A percentile compares a stretch with the other conserved stretches of the same genome.
These are phyloP conservation scores for Baccha elongata DNA, from an alignment of 2,888 invertebrate species.

Conservation along the genomic window DNA sequence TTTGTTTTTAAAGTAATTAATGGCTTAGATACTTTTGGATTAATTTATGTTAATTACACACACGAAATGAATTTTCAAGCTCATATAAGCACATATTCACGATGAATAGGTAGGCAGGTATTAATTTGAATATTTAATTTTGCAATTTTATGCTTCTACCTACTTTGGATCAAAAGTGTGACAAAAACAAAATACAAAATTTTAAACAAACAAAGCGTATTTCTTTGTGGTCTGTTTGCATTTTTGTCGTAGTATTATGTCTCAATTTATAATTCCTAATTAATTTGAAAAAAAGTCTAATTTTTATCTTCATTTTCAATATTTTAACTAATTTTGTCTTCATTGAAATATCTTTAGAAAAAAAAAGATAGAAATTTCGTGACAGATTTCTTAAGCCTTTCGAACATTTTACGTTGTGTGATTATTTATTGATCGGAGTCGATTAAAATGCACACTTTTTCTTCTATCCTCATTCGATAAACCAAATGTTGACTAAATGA, in stretches of 20 bases:
- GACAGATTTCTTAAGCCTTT: neutral
- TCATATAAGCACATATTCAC: neutral
- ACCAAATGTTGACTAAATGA: neutral
- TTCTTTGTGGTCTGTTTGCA: neutral
- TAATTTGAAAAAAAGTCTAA: neutral
- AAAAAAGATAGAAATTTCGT: neutral
- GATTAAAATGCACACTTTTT: slow-evolving; percentile 23
- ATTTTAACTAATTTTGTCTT: neutral
- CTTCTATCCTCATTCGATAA: neutral
- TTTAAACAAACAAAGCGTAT: neutral
- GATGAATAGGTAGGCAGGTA: neutral
- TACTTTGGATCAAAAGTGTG: slow-evolving; percentile 15
- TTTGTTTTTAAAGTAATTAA: slow-evolving; percentile 42
- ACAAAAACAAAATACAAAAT: neutral
- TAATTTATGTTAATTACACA: slow-evolving; percentile 30
- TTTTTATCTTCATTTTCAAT: neutral
- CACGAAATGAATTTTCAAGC: slow-evolving; percentile 12
- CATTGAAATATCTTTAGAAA: neutral
- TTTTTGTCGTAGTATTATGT: neutral
- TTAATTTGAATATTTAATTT: slow-evolving; percentile 21
- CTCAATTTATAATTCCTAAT: neutral
- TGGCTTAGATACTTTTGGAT: slow-evolving; percentile 29
- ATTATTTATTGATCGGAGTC: slow-evolving; percentile 22
- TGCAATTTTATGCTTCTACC: neutral
- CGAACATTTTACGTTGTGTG: slow-evolving; percentile 1